Percentiles rank a stretch among this genome's conserved stretches.
phyloP scores from a whole-genome alignment of 1,140 invertebrate species.

The Polyergus mexicanus region DNA sequence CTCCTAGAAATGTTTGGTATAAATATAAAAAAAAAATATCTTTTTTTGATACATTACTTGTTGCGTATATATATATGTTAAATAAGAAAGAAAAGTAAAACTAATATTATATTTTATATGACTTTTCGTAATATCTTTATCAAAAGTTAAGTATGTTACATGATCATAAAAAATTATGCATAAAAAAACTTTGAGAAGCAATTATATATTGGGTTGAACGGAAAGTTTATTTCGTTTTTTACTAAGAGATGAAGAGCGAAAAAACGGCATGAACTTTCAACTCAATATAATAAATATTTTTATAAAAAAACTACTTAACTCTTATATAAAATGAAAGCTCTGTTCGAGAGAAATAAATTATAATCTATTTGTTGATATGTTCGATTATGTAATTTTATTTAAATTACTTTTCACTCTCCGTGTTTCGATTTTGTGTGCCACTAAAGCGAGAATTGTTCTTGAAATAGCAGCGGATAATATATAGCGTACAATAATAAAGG shows the following conservation, averaged over 20 bases:
- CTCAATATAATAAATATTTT: neutral
- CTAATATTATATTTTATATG: neutral
- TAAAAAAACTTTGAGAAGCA: neutral
- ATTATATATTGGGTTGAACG: neutral
- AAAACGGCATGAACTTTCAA: no score
- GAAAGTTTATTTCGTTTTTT: no score
- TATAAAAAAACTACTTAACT: neutral
- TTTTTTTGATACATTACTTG: constrained; percentile 4
- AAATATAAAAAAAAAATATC: neutral
- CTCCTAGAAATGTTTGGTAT: neutral
- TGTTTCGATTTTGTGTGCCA: constrained; percentile 45
- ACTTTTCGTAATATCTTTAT: neutral
- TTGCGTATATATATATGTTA: neutral
- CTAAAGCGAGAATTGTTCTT: constrained; percentile 51
- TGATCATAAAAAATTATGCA: neutral
- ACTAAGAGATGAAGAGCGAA: no score
- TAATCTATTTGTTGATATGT: neutral
- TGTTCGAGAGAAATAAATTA: neutral
- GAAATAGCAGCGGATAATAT: constrained; percentile 30
- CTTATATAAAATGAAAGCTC: neutral
- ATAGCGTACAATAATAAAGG: constrained; percentile 42
- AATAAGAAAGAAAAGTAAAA: neutral
- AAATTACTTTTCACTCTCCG: constrained; percentile 11
- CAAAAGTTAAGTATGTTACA: neutral
- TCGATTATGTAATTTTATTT: neutral